Percentiles rank a stretch among this genome's conserved stretches.
Conservation (phyloP, 2,113 vertebrate species). For the Xenus cinereus region DNA sequence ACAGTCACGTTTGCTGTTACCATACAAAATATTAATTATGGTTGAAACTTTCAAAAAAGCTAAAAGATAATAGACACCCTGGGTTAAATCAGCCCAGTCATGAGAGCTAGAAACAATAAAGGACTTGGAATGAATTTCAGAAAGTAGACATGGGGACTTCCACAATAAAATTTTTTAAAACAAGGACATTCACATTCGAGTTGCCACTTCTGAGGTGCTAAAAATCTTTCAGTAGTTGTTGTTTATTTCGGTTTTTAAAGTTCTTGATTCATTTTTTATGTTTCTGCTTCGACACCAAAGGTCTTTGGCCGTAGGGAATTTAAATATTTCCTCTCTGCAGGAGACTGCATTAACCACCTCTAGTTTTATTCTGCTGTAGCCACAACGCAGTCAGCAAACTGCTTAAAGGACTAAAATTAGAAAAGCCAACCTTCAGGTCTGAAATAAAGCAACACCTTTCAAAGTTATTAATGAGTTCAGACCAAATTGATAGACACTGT, state of each 20-base stretch:
- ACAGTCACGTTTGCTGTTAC: background rate
- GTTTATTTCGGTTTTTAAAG: background rate
- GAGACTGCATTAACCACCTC: background rate
- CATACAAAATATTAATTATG: background rate
- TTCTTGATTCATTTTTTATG: background rate
- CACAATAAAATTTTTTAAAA: background rate
- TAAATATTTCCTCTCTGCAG: background rate
- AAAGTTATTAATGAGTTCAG: background rate
- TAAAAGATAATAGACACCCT: background rate
- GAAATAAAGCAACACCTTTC: background rate
- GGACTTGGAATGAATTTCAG: background rate
- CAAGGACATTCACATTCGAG: background rate
- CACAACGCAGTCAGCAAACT: background rate
- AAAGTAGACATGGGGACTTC: background rate
- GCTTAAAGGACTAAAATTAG: background rate
- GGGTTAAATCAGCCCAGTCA: background rate
- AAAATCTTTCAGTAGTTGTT: background rate
- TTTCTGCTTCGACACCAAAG: background rate
- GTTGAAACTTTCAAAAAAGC: background rate
- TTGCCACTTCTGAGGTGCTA: background rate
- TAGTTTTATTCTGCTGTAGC: background rate
- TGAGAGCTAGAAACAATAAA: background rate
- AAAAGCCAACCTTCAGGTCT: background rate
- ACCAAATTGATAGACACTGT: background rate
- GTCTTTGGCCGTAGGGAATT: background rate